Percentiles rank a stretch among this genome's conserved stretches.
Evolutionary conservation across 1,140 invertebrate genomes (phyloP).

Genomic region (Ips nitidus): DNA sequence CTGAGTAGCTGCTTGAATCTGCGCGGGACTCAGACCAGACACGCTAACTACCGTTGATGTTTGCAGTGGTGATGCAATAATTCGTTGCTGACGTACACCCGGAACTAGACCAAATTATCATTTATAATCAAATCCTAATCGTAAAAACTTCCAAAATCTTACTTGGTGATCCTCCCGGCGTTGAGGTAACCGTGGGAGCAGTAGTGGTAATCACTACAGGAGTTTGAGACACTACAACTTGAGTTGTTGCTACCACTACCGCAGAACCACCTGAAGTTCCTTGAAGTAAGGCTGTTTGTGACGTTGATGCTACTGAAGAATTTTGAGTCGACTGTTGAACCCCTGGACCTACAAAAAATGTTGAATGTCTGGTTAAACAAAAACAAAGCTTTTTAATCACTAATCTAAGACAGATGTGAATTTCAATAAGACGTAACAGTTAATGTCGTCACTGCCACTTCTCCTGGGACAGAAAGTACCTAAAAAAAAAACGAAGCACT

Average conservation of each 20-base stretch:
- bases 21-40: conserved; percentile 51
- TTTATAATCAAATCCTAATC: not conserved
- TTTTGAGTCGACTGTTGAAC: not conserved
- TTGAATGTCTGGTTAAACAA: too few species aligned
- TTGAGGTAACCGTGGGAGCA: conserved; percentile 44
- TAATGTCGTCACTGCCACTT: too few species aligned
- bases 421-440: too few species aligned
- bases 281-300: conserved; percentile 6
- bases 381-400: too few species aligned
- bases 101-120: conserved; percentile 43
- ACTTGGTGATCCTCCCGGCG: conserved; percentile 40
- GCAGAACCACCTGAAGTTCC: conserved; percentile 13
- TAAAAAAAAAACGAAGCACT: not conserved
- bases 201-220: conserved; percentile 43
- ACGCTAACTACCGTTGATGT: conserved; percentile 55
- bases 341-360: not conserved
- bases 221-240: conserved; percentile 27
- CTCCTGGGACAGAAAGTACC: too few species aligned
- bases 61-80: conserved; percentile 54
- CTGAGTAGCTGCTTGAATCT: conserved; percentile 55
- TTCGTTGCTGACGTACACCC: conserved; percentile 53
- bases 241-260: conserved; percentile 14
- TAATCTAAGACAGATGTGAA: too few species aligned
- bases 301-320: not conserved
- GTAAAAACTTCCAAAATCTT: conserved; percentile 16